phyloP scores from a whole-genome alignment of 2,113 vertebrate genomes.

The Cephalopholis sonnerati region DNA sequence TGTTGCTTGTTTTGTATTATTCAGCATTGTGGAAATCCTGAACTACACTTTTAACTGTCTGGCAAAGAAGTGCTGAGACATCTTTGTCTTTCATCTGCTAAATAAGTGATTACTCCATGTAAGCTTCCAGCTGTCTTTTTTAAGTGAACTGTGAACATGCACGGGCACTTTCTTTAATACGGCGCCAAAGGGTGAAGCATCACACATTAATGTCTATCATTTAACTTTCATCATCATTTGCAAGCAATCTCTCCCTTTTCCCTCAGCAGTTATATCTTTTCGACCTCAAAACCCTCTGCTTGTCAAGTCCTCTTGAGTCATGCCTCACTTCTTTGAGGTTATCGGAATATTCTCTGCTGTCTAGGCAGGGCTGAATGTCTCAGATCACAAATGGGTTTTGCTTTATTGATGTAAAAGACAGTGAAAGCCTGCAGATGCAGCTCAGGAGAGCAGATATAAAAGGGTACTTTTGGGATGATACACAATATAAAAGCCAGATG shows the following conservation, averaged over 20 bases:
- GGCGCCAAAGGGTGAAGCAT: neutral
- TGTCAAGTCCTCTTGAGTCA: neutral
- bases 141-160: neutral
- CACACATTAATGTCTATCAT: constrained; percentile 14
- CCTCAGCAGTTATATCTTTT: neutral
- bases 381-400: neutral
- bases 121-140: neutral
- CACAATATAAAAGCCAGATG: neutral
- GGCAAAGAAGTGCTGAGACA: neutral
- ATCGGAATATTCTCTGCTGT: constrained; percentile 13
- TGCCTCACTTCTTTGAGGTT: neutral
- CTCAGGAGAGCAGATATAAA: neutral
- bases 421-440: constrained; percentile 1
- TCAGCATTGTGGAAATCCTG: constrained; percentile 1
- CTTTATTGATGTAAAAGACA: constrained; percentile 15
- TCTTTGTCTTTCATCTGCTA: constrained; percentile 11
- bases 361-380: neutral
- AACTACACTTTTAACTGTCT: neutral
- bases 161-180: neutral
- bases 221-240: constrained; percentile 22
- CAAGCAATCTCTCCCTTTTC: neutral
- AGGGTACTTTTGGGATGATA: neutral
- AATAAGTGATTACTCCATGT: neutral
- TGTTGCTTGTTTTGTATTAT: constrained; percentile 22
- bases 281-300: neutral